phyloP scores from a whole-genome alignment of 2,113 vertebrate genomes.

The Phodopus roborovskii region DNA sequence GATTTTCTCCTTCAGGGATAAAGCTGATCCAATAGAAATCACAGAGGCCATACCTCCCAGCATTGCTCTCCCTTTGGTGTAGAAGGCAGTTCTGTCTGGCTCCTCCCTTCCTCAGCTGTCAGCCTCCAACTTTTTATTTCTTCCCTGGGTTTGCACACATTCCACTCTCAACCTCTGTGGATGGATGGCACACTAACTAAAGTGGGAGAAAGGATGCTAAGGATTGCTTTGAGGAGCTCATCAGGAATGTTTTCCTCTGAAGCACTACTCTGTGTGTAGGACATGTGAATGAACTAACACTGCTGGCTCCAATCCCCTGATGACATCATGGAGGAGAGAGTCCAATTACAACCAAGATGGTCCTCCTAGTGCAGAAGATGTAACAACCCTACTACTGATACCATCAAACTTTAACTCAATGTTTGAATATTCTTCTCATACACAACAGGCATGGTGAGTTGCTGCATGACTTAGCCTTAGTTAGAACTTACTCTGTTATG shows the following conservation, averaged over 20 bases:
- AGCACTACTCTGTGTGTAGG: neutral
- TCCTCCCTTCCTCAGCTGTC: neutral
- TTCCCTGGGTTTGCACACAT: neutral
- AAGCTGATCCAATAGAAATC: neutral
- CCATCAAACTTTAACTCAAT: neutral
- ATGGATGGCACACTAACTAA: neutral
- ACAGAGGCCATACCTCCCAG: neutral
- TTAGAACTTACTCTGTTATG: neutral
- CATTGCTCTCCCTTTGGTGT: neutral
- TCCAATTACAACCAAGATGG: neutral
- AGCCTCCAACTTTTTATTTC: neutral
- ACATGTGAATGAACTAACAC: neutral
- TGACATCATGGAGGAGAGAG: neutral
- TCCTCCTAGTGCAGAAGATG: neutral
- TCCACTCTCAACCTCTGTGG: neutral
- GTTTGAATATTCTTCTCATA: neutral
- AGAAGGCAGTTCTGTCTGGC: neutral
- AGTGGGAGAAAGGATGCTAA: neutral
- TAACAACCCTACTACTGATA: neutral
- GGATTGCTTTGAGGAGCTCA: neutral
- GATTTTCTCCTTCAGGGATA: neutral
- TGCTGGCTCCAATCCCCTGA: rapidly evolving
- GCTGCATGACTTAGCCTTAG: neutral
- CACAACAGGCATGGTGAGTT: neutral
- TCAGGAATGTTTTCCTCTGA: neutral